These are phyloP conservation scores for Horisme vitalbata DNA, from an alignment of 2,888 invertebrate species.

Conservation along the genomic window DNA sequence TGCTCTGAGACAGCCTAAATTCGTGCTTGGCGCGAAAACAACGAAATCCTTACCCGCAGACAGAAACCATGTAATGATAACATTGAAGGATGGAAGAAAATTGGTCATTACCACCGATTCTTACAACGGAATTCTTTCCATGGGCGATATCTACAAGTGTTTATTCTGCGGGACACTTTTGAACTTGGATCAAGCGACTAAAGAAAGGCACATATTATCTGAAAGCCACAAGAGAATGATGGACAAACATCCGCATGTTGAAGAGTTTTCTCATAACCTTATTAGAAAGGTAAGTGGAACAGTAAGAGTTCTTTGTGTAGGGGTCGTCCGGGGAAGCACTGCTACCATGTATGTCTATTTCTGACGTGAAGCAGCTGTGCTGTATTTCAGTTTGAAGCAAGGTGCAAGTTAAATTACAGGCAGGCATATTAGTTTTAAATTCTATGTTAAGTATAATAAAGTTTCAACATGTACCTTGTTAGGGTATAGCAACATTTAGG, in stretches of 20 bases:
- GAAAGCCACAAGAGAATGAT: conserved; percentile 44
- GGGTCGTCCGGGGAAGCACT: too few relatives aligned
- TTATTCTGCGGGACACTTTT: conserved; percentile 53
- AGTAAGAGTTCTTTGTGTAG: too few relatives aligned
- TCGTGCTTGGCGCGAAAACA: conserved; percentile 8
- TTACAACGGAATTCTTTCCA: conserved; percentile 57
- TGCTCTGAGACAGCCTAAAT: conserved; percentile 52
- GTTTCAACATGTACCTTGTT: too few relatives aligned
- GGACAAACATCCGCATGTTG: conserved; percentile 48
- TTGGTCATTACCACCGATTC: conserved; percentile 59
- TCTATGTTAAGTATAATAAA: too few relatives aligned
- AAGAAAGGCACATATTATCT: conserved; percentile 50
- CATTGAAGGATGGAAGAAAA: conserved; percentile 49
- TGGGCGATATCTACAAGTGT: conserved; percentile 50
- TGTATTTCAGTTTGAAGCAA: too few relatives aligned
- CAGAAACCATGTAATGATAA: conserved; percentile 51
- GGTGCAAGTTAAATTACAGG: too few relatives aligned
- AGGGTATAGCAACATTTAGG: too few relatives aligned
- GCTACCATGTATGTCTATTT: too few relatives aligned
- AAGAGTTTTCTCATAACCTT: conserved; percentile 53
- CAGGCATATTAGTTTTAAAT: too few relatives aligned
- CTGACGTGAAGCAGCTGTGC: too few relatives aligned
- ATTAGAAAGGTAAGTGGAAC: conserved; percentile 51
- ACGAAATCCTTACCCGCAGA: conserved; percentile 18
- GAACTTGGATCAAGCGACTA: conserved; percentile 37